phyloP scores from a whole-genome alignment of 2,113 vertebrate genomes.

The Indicator indicator region DNA sequence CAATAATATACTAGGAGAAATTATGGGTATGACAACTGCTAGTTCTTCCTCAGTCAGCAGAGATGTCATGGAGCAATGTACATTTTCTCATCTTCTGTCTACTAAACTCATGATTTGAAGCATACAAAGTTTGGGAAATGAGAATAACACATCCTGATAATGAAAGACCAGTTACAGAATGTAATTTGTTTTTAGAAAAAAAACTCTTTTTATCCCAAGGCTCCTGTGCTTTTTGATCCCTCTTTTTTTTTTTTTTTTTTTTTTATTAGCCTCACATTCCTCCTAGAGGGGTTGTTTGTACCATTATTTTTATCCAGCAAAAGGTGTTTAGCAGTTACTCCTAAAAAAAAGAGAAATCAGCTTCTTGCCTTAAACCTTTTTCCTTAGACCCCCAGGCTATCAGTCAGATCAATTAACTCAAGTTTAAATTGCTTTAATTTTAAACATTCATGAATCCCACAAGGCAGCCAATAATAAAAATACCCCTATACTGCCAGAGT shows the following conservation, averaged over 20 bases:
- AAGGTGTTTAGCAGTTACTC: not conserved
- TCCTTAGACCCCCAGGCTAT: not conserved
- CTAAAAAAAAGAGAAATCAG: not conserved
- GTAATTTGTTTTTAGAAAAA: not conserved
- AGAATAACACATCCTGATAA: not conserved
- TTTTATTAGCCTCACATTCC: not conserved
- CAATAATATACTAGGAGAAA: not conserved
- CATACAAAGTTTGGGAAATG: not conserved
- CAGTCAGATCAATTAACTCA: not conserved
- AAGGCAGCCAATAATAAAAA: not conserved
- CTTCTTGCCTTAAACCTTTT: not conserved
- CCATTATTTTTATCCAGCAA: not conserved
- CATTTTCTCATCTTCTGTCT: not conserved
- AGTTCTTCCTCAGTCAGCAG: not conserved
- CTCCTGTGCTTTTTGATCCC: not conserved
- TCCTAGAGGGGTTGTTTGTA: not conserved
- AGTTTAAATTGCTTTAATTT: not conserved
- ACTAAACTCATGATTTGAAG: not conserved
- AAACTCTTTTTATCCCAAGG: not conserved
- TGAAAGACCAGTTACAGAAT: not conserved
- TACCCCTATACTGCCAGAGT: not conserved
- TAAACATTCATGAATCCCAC: not conserved
- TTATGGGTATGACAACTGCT: not conserved
- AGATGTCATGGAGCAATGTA: not conserved
- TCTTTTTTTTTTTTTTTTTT: not conserved